Conservation (phyloP, 2,797 vertebrate species). For the Falco biarmicus region DNA sequence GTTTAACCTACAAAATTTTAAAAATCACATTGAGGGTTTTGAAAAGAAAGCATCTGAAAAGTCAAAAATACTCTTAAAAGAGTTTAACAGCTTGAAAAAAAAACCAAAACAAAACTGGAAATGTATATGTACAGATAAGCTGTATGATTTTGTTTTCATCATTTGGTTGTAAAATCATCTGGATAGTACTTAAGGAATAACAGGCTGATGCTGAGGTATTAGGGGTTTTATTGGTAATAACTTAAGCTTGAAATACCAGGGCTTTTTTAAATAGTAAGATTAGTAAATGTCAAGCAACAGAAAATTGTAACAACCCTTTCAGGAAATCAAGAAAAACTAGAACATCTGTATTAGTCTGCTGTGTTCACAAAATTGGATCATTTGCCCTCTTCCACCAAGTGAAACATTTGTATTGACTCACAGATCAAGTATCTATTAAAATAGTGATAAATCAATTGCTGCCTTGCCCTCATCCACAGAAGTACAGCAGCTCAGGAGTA, state of each 20-base stretch:
- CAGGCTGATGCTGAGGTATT: neutral
- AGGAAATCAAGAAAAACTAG: constrained; percentile 22
- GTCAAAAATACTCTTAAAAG: neutral
- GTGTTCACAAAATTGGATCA: constrained; percentile 55
- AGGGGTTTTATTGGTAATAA: constrained; percentile 17
- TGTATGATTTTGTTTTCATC: neutral
- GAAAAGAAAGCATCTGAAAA: neutral
- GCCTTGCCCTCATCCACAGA: neutral
- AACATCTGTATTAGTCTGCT: constrained; percentile 16
- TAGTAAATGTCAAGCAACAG: constrained; percentile 17
- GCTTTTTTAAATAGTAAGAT: neutral
- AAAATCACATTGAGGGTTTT: neutral
- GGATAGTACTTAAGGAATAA: neutral
- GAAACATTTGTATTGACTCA: constrained; percentile 74
- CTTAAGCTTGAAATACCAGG: neutral
- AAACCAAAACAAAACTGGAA: neutral
- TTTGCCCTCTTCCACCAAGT: constrained; percentile 49
- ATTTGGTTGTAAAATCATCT: neutral
- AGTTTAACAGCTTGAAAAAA: neutral
- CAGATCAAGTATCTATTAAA: constrained; percentile 74
- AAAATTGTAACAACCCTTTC: neutral
- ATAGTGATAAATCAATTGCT: constrained; percentile 67
- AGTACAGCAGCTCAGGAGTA: constrained; percentile 63
- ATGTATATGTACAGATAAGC: neutral
- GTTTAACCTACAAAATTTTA: neutral